Conservation (phyloP, 2,797 vertebrate genomes). For the Martes flavigula region DNA sequence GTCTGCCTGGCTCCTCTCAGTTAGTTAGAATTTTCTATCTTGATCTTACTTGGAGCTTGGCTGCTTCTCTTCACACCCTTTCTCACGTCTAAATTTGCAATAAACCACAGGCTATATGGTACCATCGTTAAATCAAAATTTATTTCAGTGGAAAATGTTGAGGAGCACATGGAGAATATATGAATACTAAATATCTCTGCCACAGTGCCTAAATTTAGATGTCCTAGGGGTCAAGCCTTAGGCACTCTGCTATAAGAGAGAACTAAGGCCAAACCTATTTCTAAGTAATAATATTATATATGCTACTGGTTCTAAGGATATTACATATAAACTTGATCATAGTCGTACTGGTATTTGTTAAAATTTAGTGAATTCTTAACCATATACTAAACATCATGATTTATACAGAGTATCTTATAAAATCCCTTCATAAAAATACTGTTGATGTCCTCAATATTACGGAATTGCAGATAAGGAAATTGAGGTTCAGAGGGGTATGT, state of each 20-base stretch:
- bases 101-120: background rate
- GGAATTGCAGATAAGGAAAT: constrained; percentile 22
- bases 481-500: background rate
- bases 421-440: background rate
- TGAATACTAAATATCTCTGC: background rate
- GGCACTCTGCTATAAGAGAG: background rate
- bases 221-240: background rate
- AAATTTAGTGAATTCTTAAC: constrained; percentile 47
- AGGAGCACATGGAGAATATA: background rate
- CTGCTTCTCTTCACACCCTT: background rate
- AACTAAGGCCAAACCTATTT: background rate
- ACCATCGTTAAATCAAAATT: background rate
- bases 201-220: background rate
- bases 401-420: constrained; percentile 43
- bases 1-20: background rate
- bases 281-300: background rate
- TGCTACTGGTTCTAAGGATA: background rate
- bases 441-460: background rate
- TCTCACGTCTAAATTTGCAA: background rate
- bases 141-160: background rate
- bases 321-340: background rate
- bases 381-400: background rate
- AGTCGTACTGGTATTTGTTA: background rate
- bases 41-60: background rate
- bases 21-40: background rate